phyloP scores from a whole-genome alignment of 2,113 vertebrate species.

The Istiophorus platypterus region DNA sequence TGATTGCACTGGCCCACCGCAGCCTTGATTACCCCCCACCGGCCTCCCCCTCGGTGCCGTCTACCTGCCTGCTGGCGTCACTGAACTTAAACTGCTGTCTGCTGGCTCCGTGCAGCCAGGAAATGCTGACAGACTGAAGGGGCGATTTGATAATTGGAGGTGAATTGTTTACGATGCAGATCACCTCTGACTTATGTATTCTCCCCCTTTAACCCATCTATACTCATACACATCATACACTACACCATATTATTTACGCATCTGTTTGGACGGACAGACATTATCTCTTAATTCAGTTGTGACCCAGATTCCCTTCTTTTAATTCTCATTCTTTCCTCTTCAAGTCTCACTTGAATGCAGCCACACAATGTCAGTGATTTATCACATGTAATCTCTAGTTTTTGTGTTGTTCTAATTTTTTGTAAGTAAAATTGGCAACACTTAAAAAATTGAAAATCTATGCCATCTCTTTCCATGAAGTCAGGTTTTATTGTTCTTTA shows the following conservation, averaged over 20 bases:
- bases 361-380: background rate
- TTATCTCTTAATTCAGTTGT: background rate
- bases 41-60: background rate
- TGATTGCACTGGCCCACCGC: constrained; percentile 27
- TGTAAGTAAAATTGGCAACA: background rate
- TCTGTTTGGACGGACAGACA: background rate
- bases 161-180: constrained; percentile 22
- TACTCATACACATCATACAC: background rate
- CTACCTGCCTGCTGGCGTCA: constrained; percentile 47
- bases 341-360: background rate
- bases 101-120: constrained; percentile 26
- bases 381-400: background rate
- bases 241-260: no score
- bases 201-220: background rate
- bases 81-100: constrained; percentile 21
- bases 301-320: background rate
- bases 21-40: background rate
- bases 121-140: constrained; percentile 15
- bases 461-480: background rate
- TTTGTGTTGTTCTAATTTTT: background rate
- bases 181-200: background rate
- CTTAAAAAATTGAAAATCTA: background rate
- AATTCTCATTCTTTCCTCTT: background rate
- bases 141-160: constrained; percentile 31
- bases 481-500: background rate